These are phyloP conservation scores for Pristionchus pacificus DNA, from an alignment of 1,140 invertebrate genomes.

Conservation along the genomic window DNA sequence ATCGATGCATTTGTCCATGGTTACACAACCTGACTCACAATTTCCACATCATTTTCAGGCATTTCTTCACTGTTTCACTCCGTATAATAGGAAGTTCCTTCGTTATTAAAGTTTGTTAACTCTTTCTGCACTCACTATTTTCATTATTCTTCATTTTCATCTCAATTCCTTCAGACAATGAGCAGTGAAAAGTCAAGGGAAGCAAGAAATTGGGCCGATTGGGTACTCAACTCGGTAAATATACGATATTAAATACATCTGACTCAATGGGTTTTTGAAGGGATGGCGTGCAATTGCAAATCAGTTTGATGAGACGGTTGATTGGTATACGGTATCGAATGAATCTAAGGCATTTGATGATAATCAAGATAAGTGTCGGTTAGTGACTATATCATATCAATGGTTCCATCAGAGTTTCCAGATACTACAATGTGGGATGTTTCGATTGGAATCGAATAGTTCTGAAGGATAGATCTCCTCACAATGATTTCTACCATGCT, in stretches of 20 bases:
- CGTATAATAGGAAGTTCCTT: no score
- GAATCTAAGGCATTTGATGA: background rate
- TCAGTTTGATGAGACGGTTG: background rate
- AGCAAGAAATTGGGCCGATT: background rate
- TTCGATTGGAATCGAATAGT: background rate
- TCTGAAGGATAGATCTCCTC: background rate
- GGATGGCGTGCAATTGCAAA: background rate
- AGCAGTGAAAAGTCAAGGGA: no score
- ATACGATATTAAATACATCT: background rate
- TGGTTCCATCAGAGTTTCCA: background rate
- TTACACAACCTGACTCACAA: background rate
- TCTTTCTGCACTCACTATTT: background rate
- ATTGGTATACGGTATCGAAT: background rate
- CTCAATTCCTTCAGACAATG: background rate
- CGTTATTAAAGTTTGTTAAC: no score
- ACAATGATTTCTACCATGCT: background rate
- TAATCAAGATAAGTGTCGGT: background rate
- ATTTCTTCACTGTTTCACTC: no score
- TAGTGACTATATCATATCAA: background rate
- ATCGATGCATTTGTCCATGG: no score
- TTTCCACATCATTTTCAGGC: background rate
- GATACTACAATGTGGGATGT: background rate
- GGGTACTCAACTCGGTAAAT: background rate
- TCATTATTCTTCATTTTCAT: background rate
- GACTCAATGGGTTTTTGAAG: background rate